These are phyloP conservation scores for Terebella lapidaria DNA, from an alignment of 2,888 invertebrate species.

Conservation along the genomic window DNA sequence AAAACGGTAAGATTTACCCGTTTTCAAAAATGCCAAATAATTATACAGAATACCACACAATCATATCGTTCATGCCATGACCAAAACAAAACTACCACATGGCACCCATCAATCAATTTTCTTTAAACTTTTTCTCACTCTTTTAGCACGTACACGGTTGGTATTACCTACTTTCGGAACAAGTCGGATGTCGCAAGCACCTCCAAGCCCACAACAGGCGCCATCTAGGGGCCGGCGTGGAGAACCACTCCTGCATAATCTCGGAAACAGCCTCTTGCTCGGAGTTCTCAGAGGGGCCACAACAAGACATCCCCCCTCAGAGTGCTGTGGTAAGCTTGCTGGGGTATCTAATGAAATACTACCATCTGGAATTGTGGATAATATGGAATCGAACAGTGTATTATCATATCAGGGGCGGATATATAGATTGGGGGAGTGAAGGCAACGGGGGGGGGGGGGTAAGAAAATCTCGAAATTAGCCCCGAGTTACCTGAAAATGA, in stretches of 20 bases:
- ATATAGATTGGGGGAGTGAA: neutral
- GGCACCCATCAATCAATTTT: no score
- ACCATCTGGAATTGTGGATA: no score
- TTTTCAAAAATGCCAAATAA: neutral
- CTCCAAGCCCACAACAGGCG: slow-evolving; percentile 8
- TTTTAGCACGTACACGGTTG: slow-evolving; percentile 9
- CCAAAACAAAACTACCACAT: no score
- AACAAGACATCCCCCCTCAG: neutral
- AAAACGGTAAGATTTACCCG: slow-evolving; percentile 2
- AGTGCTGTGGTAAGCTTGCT: neutral
- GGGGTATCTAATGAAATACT: neutral
- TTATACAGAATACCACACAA: no score
- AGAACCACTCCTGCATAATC: neutral
- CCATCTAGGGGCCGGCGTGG: neutral
- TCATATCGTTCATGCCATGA: neutral
- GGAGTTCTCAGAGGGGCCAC: neutral
- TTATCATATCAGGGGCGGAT: neutral
- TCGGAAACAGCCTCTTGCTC: neutral
- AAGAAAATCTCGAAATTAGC: no score
- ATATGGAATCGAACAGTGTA: no score
- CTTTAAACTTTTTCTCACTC: no score
- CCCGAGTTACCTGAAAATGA: no score
- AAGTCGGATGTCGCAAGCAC: slow-evolving; percentile 8
- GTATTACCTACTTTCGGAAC: slow-evolving; percentile 11
- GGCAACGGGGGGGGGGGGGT: no score